These are phyloP conservation scores for Castor canadensis DNA, from an alignment of 2,113 vertebrate species.

Conservation along the genomic window DNA sequence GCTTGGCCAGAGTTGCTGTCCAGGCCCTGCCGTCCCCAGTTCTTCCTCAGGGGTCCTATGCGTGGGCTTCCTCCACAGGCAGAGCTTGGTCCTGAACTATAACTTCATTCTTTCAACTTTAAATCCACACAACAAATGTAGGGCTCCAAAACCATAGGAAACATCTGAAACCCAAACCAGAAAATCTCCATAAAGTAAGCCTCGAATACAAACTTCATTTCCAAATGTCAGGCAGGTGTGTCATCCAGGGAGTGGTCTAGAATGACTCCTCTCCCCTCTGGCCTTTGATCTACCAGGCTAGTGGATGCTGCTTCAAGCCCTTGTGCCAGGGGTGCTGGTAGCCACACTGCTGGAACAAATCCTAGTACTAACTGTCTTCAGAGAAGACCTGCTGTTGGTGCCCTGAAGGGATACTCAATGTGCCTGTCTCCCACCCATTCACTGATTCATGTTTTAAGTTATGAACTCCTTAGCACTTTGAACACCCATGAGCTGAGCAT, in stretches of 20 bases:
- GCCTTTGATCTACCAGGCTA: not conserved
- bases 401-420: not conserved
- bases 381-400: not conserved
- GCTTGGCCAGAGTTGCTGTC: constrained; percentile 46
- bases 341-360: not conserved
- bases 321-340: not conserved
- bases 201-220: not conserved
- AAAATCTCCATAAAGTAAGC: not conserved
- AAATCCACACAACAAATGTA: constrained; percentile 52
- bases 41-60: constrained; percentile 62
- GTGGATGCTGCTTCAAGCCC: not conserved
- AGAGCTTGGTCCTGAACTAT: constrained; percentile 65
- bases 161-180: constrained; percentile 44
- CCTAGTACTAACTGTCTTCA: not conserved
- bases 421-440: not conserved
- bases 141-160: not conserved
- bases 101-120: constrained; percentile 53
- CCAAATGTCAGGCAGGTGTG: not conserved
- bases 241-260: not conserved
- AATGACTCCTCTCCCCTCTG: not conserved
- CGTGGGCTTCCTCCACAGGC: constrained; percentile 63
- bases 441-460: not conserved
- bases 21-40: constrained; percentile 38
- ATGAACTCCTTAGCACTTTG: not conserved
- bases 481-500: not conserved